These are phyloP conservation scores for Muscicapa striata DNA, from an alignment of 2,797 vertebrate genomes.

Conservation along the genomic window DNA sequence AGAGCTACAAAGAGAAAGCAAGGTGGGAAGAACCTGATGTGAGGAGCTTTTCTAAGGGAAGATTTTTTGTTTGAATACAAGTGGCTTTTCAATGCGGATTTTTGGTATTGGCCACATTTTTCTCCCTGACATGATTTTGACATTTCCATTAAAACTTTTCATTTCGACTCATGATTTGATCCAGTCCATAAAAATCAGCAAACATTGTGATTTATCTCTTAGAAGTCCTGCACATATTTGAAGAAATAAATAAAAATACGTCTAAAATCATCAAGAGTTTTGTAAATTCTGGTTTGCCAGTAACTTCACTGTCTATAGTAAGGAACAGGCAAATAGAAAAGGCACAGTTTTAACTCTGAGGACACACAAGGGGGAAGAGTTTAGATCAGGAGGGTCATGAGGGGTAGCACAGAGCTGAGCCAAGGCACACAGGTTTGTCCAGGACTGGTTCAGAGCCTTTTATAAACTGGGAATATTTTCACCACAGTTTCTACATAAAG, in stretches of 20 bases:
- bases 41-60: neutral
- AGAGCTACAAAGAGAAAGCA: neutral
- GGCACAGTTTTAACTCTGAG: neutral
- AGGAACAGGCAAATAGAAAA: neutral
- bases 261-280: neutral
- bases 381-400: neutral
- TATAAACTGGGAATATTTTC: neutral
- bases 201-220: neutral
- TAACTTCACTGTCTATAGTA: neutral
- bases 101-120: neutral
- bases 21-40: neutral
- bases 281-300: neutral
- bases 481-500: neutral
- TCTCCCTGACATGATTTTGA: neutral
- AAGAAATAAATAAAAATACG: neutral
- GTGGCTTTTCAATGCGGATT: neutral
- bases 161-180: neutral
- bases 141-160: neutral
- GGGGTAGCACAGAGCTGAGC: neutral
- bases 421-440: neutral
- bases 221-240: neutral
- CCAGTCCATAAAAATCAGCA: neutral
- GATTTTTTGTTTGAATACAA: neutral
- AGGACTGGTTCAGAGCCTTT: neutral
- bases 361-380: neutral